Conservation (phyloP, 2,113 vertebrate genomes). For the Podarcis cretensis region DNA sequence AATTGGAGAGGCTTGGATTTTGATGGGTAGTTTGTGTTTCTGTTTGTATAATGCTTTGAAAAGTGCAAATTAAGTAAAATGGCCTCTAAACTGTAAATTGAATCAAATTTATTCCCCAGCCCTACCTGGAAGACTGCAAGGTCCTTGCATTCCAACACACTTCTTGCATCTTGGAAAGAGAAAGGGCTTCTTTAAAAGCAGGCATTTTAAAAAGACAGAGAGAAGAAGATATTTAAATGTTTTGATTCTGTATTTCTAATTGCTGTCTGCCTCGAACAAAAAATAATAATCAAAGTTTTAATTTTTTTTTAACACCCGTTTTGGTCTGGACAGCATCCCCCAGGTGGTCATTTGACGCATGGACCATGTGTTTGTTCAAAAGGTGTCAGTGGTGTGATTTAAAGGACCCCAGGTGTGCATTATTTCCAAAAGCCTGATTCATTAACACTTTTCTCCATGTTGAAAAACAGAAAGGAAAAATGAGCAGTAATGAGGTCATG, state of each 20-base stretch:
- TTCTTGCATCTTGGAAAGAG: neutral
- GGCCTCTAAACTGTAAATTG: too few relatives aligned
- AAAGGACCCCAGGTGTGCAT: slow-evolving; percentile 51
- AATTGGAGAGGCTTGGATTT: too few relatives aligned
- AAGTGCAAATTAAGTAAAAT: too few relatives aligned
- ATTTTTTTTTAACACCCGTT: slow-evolving; percentile 42
- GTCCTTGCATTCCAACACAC: neutral
- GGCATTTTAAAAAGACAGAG: neutral
- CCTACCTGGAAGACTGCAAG: neutral
- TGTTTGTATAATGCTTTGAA: too few relatives aligned
- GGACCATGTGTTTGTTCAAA: slow-evolving; percentile 58
- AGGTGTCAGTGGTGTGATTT: slow-evolving; percentile 60
- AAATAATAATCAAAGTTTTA: neutral
- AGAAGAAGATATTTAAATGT: neutral
- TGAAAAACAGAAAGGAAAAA: slow-evolving; percentile 74
- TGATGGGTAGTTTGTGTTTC: too few relatives aligned
- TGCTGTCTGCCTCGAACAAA: neutral
- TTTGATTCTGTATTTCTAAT: neutral
- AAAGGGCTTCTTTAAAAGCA: neutral
- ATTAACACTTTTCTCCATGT: slow-evolving; percentile 68
- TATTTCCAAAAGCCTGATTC: slow-evolving; percentile 66
- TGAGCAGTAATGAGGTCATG: slow-evolving; percentile 66
- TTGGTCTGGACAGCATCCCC: slow-evolving; percentile 23
- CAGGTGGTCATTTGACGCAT: slow-evolving; percentile 56
- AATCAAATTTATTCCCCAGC: too few relatives aligned